phyloP scores from a whole-genome alignment of 2,113 vertebrate species.

The Heterocephalus glaber region DNA sequence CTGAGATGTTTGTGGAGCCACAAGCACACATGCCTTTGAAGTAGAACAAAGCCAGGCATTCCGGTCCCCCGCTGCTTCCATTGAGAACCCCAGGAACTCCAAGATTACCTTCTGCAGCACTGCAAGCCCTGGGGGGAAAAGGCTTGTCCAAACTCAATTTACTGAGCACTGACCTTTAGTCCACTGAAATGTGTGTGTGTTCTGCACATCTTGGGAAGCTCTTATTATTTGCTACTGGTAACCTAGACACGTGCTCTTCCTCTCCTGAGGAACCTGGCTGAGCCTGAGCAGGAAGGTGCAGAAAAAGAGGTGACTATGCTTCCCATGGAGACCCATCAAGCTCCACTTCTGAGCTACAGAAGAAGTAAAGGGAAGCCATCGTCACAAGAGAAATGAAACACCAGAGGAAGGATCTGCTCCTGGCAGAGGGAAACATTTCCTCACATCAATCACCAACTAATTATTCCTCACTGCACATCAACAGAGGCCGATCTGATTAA shows the following conservation, averaged over 20 bases:
- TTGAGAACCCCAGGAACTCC: not conserved
- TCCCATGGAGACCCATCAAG: conserved; percentile 28
- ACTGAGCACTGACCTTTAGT: conserved; percentile 24
- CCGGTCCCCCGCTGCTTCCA: not conserved
- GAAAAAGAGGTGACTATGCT: not conserved
- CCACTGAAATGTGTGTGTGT: not conserved
- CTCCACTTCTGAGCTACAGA: conserved; percentile 40
- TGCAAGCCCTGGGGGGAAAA: not conserved
- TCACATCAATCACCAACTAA: conserved; percentile 74
- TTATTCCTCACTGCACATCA: conserved; percentile 80
- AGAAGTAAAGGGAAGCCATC: conserved; percentile 66
- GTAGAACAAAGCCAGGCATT: conserved; percentile 47
- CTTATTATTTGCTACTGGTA: conserved; percentile 33
- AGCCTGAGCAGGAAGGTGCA: not conserved
- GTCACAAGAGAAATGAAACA: conserved; percentile 64
- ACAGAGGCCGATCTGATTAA: conserved; percentile 81
- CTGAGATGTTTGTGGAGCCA: conserved; percentile 8
- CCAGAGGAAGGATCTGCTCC: conserved; percentile 69
- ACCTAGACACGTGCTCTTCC: not conserved
- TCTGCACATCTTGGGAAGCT: not conserved
- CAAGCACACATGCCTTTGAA: not conserved
- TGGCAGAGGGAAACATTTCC: conserved; percentile 59
- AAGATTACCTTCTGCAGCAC: conserved; percentile 31
- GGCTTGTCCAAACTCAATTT: conserved; percentile 27
- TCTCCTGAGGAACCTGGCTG: conserved; percentile 33